Evolutionary conservation across 2,888 invertebrate species (phyloP), one percentile per base, ranked within the genome.

Genomic region (Xanthorhoe spadicearia): DNA sequence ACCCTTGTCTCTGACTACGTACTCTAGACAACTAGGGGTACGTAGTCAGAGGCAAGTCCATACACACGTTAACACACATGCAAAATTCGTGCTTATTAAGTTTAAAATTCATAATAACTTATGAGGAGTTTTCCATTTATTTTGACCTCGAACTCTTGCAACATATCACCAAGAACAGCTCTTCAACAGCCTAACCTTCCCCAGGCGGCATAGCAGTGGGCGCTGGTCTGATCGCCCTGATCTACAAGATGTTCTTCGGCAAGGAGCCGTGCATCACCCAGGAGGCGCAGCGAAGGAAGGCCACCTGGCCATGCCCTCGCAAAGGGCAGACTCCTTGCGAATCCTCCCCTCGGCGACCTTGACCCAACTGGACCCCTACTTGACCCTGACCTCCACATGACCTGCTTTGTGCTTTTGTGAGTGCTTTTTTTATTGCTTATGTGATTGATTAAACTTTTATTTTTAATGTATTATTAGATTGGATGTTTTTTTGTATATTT

Each of bases 191-290:
- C 9, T 38, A 18, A 66, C 60, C 23, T 43, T 43, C 13, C 38
- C 8, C 59, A 78, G 78, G 77, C 48, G 75, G 74, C n/a, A 52
- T 74, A n/a, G 69, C 70, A 2, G 68, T 75, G 1, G 71, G 76
- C n/a, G 72, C 71, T 0, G 74, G 74, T 3, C 28, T 76, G 5
- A 43, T 75, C 10, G 72, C 73, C 9, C 61, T 77, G 6, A 38
- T 74, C 28, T 77, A 77, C 68, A 73, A 72, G 61, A 64, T 72
- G 70, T 70, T 72, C 58, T 72, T 69, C 61, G 18, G 64, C 19
- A 61, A 58, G 35, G 32, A 35, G 8, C 48, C 55, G 13, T 54
- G 54, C 59, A 49, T 59, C 49, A 50, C 61, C 9, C 54, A 61
- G 15, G 51, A 35, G 38, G 6, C 43, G 15, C 53, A 53, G 38